Evolutionary conservation across 2,888 invertebrate species (phyloP).

Genomic region (Hipparchia sbordonii): DNA sequence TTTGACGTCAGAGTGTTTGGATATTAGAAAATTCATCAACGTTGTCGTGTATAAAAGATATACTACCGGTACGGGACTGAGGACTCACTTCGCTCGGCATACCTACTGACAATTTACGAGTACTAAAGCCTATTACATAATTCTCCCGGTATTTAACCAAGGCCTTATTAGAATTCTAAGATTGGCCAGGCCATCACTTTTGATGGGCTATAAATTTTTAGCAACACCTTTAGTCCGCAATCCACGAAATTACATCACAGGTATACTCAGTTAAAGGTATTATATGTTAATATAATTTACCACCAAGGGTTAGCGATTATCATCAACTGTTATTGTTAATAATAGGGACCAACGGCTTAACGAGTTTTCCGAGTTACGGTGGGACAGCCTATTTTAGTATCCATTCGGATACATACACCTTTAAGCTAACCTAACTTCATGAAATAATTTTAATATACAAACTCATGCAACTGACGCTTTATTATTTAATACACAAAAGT

Average conservation of each 20-base stretch:
- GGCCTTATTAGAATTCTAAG: slow-evolving; percentile 2
- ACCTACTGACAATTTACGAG: background rate
- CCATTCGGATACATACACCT: background rate
- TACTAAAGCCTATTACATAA: background rate
- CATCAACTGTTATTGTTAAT: slow-evolving; percentile 16
- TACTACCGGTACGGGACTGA: too few relatives aligned
- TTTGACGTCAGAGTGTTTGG: too few relatives aligned
- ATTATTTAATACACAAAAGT: background rate
- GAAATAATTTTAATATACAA: background rate
- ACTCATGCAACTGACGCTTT: background rate
- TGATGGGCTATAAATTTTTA: slow-evolving; percentile 14
- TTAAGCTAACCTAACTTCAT: background rate
- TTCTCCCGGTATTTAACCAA: background rate
- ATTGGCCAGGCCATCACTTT: slow-evolving; percentile 3
- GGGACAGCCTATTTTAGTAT: slow-evolving; percentile 4
- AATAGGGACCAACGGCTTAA: slow-evolving; percentile 17
- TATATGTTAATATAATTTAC: slow-evolving; percentile 14
- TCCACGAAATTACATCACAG: slow-evolving; percentile 17
- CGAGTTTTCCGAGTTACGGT: slow-evolving; percentile 12
- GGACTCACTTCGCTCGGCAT: too few relatives aligned
- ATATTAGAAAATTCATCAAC: too few relatives aligned
- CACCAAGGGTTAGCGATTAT: slow-evolving; percentile 19
- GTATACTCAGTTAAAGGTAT: slow-evolving; percentile 8
- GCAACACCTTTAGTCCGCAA: slow-evolving; percentile 6
- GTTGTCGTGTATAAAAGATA: too few relatives aligned